phyloP scores from a whole-genome alignment of 2,888 invertebrate genomes.

The Boloria selene region DNA sequence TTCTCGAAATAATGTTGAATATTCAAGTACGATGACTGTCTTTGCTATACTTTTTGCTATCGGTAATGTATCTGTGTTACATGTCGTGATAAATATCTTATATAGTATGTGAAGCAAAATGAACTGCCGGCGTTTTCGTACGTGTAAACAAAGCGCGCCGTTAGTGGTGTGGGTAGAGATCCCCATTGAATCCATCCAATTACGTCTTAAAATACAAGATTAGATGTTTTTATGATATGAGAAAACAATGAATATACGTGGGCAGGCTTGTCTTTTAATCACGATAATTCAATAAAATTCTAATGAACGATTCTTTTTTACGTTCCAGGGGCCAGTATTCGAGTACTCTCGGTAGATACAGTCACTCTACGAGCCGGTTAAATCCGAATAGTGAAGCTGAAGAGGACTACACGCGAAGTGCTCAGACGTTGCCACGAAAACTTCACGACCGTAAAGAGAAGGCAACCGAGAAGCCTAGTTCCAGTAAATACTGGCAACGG shows the following conservation, averaged over 20 bases:
- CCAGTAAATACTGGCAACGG: slow-evolving; percentile 74
- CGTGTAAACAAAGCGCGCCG: slow-evolving; percentile 69
- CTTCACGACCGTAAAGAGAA: slow-evolving; percentile 79
- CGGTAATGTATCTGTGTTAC: slow-evolving; percentile 25
- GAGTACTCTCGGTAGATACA: slow-evolving; percentile 90
- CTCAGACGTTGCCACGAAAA: slow-evolving; percentile 90
- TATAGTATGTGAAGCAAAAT: slow-evolving; percentile 25
- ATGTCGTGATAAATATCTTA: slow-evolving; percentile 29
- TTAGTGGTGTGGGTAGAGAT: slow-evolving; percentile 67
- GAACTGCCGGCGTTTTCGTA: slow-evolving; percentile 43
- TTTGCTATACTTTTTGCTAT: slow-evolving; percentile 17
- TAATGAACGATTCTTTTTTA: slow-evolving; percentile 51
- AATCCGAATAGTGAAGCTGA: slow-evolving; percentile 79
- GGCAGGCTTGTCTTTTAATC: slow-evolving; percentile 54
- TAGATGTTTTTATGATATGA: slow-evolving; percentile 66
- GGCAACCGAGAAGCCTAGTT: slow-evolving; percentile 67
- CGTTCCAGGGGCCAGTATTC: slow-evolving; percentile 85
- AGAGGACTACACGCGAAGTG: slow-evolving; percentile 82
- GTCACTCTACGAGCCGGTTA: slow-evolving; percentile 90
- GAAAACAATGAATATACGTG: slow-evolving; percentile 69
- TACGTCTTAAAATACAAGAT: slow-evolving; percentile 62
- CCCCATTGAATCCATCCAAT: slow-evolving; percentile 75
- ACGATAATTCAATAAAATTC: slow-evolving; percentile 56
- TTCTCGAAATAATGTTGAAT: slow-evolving; percentile 8
- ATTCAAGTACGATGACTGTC: slow-evolving; percentile 16